Base-by-base conservation (phyloP, 2,113 vertebrate genomes). In the Podiceps cristatus region DNA sequence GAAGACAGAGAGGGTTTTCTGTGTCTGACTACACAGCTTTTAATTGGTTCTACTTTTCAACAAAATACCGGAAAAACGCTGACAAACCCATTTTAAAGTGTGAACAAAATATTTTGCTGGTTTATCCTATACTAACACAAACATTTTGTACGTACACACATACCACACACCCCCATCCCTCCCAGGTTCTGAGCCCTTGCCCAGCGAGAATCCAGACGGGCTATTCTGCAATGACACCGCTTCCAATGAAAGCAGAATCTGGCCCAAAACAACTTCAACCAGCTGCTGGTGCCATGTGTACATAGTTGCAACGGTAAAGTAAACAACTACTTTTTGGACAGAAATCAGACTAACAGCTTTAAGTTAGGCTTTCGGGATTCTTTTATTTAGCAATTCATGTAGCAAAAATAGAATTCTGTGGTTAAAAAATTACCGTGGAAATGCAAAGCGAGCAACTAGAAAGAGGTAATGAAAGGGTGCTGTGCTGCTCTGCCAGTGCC, bases 261-360 rank as follows among this genome's bases (percentile, higher is more conserved):
- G 5, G n/a, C 71, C 91, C 67, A 15, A 68, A 23, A 40, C 7
- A 11, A 40, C 18, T 24, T 8, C 77, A 42, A 22, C 12, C 78
- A 53, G 88, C 88, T 31, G 88, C 78, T 17, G 63, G 72, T 92
- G 76, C 90, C 87, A 59, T 53, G 73, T 55, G 68, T 44, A 73
- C 58, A 16, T 15, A 67, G 31, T 27, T 88, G 73, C 68, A 47
- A 29, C 3, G 62, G 56, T 47, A 71, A 74, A 72, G n/a, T 40
- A 96, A 94, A 92, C 92, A 85, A 69, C 17, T 2, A 4, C 50
- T 35, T 53, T 92, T n/a, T 63, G 75, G 79, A 49, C n/a, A 91
- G 64, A 66, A 90, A 73, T 42, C 17, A 89, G 58, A 93, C 56
- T 49, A 92, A 91, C 67, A 84, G 42, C 64, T 89, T 35, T 4